Evolutionary conservation across 2,113 vertebrate genomes (phyloP).

Genomic region (Cottus gobio): DNA sequence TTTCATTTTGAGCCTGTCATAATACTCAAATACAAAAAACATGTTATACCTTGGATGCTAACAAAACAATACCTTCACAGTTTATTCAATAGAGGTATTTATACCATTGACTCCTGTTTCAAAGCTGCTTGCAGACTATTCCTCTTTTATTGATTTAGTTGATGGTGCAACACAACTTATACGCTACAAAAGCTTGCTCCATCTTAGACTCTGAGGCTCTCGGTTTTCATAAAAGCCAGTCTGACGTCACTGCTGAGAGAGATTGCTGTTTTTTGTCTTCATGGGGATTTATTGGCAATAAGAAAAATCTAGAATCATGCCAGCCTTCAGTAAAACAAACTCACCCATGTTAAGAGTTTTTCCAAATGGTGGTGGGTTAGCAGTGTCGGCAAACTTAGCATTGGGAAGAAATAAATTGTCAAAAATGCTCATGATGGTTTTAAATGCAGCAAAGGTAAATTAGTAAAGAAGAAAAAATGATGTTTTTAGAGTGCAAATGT

Average conservation of each 20-base stretch:
- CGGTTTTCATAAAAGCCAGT: neutral
- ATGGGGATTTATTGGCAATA: neutral
- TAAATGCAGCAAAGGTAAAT: neutral
- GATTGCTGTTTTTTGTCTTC: neutral
- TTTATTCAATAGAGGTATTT: neutral
- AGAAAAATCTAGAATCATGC: neutral
- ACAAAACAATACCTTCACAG: neutral
- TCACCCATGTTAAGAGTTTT: constrained; percentile 1
- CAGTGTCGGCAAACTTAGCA: constrained; percentile 20
- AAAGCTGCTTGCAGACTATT: neutral
- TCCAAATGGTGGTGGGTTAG: neutral
- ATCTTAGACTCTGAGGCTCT: neutral
- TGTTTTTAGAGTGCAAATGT: constrained; percentile 13
- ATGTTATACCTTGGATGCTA: constrained; percentile 1
- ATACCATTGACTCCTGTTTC: neutral
- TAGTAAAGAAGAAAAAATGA: neutral
- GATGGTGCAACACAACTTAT: neutral
- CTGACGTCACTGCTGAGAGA: neutral
- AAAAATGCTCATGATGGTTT: neutral
- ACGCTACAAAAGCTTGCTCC: neutral
- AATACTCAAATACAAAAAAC: neutral
- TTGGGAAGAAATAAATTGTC: neutral
- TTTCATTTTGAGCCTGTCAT: neutral
- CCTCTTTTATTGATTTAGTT: neutral
- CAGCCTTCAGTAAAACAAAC: too few species aligned